Evolutionary conservation across 1,140 invertebrate genomes (phyloP).

Genomic region (Drosophila dunni): DNA sequence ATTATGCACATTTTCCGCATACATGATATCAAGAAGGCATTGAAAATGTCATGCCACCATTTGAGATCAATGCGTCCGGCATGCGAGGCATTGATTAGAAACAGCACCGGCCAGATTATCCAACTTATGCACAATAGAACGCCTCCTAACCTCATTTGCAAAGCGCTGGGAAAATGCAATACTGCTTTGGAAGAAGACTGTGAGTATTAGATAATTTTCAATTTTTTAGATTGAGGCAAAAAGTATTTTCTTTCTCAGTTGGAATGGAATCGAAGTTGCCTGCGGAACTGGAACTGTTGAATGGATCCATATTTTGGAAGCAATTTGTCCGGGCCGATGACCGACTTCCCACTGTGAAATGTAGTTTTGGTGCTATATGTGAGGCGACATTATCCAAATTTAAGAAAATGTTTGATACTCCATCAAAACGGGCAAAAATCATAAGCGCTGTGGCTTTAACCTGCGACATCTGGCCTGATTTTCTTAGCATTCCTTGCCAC

Average conservation of each 20-base stretch:
- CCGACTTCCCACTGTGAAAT: no score
- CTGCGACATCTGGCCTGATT: no score
- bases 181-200: background rate
- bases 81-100: constrained; percentile 5
- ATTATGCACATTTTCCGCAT: background rate
- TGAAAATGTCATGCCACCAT: background rate
- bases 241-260: background rate
- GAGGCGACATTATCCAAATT: no score
- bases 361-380: no score
- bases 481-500: no score
- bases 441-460: no score
- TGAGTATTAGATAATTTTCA: constrained; percentile 8
- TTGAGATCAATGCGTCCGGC: no score
- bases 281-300: background rate
- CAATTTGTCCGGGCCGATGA: no score
- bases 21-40: background rate
- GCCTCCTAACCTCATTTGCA: constrained; percentile 12
- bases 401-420: no score
- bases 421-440: no score
- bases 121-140: background rate
- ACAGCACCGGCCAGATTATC: constrained; percentile 16
- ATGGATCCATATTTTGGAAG: no score
- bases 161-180: constrained; percentile 8
- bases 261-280: background rate
- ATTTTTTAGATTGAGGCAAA: no score